phyloP scores from a whole-genome alignment of 2,888 invertebrate species.

The Cosmopolites sordidus region DNA sequence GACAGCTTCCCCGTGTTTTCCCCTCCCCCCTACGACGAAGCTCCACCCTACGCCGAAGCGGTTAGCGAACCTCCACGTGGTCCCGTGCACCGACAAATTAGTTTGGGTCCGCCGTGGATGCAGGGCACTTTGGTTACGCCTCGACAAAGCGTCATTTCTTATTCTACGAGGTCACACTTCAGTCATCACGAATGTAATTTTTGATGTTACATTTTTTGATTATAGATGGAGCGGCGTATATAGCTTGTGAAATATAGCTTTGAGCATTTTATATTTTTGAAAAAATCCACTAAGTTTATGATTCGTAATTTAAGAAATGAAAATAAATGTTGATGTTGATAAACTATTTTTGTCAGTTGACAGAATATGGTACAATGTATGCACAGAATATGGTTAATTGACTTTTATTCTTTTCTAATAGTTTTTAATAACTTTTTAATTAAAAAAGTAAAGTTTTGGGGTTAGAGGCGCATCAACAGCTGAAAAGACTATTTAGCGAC shows the following conservation, averaged over 20 bases:
- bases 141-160: conserved; percentile 71
- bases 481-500: no score
- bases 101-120: conserved; percentile 55
- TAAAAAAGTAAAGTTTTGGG: no score
- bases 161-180: conserved; percentile 68
- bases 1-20: conserved; percentile 84
- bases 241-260: conserved; percentile 7
- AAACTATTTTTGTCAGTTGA: no score
- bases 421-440: no score
- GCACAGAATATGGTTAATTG: no score
- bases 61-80: conserved; percentile 39
- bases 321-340: no score
- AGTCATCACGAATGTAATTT: conserved; percentile 90
- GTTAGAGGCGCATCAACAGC: no score
- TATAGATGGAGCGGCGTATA: conserved; percentile 11
- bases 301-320: no score
- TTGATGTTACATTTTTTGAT: no score
- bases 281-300: background rate
- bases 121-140: conserved; percentile 53
- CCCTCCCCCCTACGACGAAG: conserved; percentile 64
- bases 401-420: no score
- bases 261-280: background rate
- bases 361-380: no score
- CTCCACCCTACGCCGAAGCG: conserved; percentile 44
- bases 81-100: conserved; percentile 41